These are phyloP conservation scores for Eolophus roseicapilla DNA, from an alignment of 2,113 vertebrate species.

Conservation along the genomic window DNA sequence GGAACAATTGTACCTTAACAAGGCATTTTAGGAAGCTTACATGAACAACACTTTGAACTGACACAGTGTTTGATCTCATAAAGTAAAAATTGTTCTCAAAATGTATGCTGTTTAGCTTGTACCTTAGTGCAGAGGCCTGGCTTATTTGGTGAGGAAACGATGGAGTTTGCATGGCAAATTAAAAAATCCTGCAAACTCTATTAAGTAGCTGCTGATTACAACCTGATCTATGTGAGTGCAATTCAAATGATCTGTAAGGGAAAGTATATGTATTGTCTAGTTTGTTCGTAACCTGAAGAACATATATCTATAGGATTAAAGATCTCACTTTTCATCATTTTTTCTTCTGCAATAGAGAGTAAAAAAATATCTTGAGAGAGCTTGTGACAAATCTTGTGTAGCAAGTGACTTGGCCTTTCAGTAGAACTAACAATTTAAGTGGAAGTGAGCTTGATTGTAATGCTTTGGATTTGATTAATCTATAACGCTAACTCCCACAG, in stretches of 20 bases:
- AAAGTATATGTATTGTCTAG: neutral
- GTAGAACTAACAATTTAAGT: neutral
- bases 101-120: neutral
- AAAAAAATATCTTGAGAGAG: neutral
- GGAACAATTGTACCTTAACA: neutral
- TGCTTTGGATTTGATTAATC: neutral
- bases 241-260: neutral
- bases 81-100: neutral
- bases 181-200: neutral
- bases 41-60: neutral
- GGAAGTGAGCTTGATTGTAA: neutral
- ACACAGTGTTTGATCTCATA: neutral
- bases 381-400: neutral
- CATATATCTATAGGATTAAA: neutral
- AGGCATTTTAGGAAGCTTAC: neutral
- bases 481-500: neutral
- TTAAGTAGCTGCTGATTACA: neutral
- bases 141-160: neutral
- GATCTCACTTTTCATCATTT: neutral
- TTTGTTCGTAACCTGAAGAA: neutral
- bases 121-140: neutral
- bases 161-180: neutral
- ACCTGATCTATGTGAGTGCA: neutral
- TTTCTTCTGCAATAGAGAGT: neutral
- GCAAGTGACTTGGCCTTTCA: neutral